These are phyloP conservation scores for Ichneumoninae sp. DNA, from an alignment of 2,888 invertebrate species.

Conservation along the genomic window DNA sequence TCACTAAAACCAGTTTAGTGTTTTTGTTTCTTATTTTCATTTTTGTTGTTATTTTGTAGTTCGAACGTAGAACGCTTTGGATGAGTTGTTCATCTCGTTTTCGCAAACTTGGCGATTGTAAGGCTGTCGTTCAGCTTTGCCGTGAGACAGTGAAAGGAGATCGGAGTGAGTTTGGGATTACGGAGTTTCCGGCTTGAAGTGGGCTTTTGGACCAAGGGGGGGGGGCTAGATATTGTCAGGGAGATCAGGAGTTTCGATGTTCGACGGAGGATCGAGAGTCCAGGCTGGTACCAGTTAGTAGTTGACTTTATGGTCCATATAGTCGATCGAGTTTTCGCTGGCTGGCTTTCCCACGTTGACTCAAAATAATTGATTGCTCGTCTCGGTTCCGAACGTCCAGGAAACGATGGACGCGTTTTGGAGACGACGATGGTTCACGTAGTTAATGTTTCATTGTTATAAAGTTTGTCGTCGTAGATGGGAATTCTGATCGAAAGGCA, in stretches of 20 bases:
- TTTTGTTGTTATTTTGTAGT: not conserved
- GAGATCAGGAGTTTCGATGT: slow-evolving; percentile 47
- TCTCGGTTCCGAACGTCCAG: not conserved
- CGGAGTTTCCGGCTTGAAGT: slow-evolving; percentile 22
- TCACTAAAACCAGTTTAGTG: too few species aligned
- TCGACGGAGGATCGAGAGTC: slow-evolving; percentile 57
- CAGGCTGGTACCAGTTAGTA: slow-evolving; percentile 49
- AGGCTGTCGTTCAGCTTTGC: not conserved
- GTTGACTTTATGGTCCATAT: slow-evolving; percentile 20
- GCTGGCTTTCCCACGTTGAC: not conserved
- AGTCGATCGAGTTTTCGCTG: slow-evolving; percentile 3
- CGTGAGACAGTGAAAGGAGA: slow-evolving; percentile 10
- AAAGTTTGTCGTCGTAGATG: not conserved
- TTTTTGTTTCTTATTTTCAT: too few species aligned
- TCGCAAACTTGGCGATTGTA: not conserved
- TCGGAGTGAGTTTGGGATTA: slow-evolving; percentile 30
- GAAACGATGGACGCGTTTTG: not conserved
- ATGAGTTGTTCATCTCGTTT: not conserved
- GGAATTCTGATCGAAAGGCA: not conserved
- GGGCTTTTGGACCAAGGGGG: too few species aligned
- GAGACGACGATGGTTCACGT: not conserved
- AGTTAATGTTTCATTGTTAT: not conserved
- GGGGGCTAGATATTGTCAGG: slow-evolving; percentile 15
- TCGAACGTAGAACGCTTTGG: not conserved
- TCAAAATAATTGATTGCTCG: slow-evolving; percentile 21